Conservation (phyloP, 2,113 vertebrate species). For the Paradoxurus hermaphroditus region DNA sequence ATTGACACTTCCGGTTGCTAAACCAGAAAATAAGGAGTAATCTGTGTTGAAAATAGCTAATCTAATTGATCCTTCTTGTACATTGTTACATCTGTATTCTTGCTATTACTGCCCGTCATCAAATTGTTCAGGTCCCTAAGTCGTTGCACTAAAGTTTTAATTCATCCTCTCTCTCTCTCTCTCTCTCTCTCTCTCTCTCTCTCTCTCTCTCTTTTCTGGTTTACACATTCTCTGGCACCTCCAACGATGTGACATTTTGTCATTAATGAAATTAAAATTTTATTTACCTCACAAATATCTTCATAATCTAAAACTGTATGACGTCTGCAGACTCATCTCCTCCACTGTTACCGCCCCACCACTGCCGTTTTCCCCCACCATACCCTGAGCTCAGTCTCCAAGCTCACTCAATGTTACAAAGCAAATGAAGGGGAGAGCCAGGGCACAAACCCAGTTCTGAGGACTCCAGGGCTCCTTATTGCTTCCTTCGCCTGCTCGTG, state of each 20-base stretch:
- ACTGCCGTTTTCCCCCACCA: rapidly evolving
- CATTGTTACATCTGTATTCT: background rate
- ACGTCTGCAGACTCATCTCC: background rate
- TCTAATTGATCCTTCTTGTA: background rate
- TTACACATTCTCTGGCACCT: background rate
- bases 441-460: background rate
- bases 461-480: background rate
- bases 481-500: background rate
- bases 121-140: background rate
- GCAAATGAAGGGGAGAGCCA: background rate
- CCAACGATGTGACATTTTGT: background rate
- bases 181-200: background rate
- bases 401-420: background rate
- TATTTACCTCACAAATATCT: background rate
- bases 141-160: background rate
- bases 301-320: background rate
- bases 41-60: background rate
- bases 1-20: background rate
- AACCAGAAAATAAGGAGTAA: background rate
- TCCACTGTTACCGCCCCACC: rapidly evolving
- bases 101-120: background rate
- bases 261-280: background rate
- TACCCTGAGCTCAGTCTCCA: background rate
- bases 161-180: background rate
- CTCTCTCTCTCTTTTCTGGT: background rate